These are phyloP conservation scores for Oceanites oceanicus DNA, from an alignment of 2,113 vertebrate genomes.

Conservation along the genomic window DNA sequence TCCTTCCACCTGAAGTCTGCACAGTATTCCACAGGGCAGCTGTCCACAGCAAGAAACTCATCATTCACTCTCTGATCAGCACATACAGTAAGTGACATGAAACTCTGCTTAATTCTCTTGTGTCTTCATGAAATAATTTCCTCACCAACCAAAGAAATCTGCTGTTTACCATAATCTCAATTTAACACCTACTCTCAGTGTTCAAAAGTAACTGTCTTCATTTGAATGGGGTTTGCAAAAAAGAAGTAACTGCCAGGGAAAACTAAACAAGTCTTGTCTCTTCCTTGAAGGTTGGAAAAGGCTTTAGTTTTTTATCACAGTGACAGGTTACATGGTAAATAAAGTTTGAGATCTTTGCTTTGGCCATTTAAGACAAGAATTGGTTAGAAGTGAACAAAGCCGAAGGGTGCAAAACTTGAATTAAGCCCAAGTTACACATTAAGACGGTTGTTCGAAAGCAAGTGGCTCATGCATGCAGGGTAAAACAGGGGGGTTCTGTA, in stretches of 20 bases:
- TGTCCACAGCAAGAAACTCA: conserved; percentile 44
- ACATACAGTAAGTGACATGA: conserved; percentile 57
- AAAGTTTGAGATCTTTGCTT: conserved; percentile 46
- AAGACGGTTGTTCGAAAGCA: background rate
- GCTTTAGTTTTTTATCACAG: conserved; percentile 17
- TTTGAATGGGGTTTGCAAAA: conserved; percentile 35
- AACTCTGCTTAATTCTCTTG: conserved; percentile 61
- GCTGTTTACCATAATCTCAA: conserved; percentile 72
- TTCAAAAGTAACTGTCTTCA: conserved; percentile 62
- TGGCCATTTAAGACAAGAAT: background rate
- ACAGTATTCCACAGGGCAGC: conserved; percentile 27
- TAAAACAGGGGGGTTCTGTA: background rate
- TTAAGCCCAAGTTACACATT: background rate
- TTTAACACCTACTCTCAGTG: conserved; percentile 57
- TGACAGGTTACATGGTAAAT: conserved; percentile 54
- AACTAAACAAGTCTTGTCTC: conserved; percentile 5
- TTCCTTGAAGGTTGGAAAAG: conserved; percentile 28
- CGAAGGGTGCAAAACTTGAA: conserved; percentile 7
- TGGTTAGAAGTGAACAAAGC: conserved; percentile 24
- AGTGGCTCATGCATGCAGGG: background rate
- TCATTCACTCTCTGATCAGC: conserved; percentile 63
- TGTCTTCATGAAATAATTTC: conserved; percentile 66
- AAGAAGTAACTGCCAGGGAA: conserved; percentile 33
- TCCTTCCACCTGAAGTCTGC: conserved; percentile 35
- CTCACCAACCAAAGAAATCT: conserved; percentile 60